Conservation (phyloP, 1,140 invertebrate species). For the Polypedilum pembai region DNA sequence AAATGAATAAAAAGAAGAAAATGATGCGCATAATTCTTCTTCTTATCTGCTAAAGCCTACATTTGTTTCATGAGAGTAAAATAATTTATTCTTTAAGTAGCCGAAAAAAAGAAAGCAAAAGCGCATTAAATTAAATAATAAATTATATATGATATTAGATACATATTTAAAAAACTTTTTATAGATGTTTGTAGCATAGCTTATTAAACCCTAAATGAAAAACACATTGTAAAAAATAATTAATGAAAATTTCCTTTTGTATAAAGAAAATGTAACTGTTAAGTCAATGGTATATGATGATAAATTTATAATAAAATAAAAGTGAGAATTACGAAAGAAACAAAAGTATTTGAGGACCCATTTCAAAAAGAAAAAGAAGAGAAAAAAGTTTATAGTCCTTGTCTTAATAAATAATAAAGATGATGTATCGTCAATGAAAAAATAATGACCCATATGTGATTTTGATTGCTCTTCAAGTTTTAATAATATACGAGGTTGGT, state of each 20-base stretch:
- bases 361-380: background rate
- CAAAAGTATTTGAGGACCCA: slow-evolving; percentile 2
- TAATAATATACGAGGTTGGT: too few species aligned
- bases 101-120: too few species aligned
- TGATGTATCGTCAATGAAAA: slow-evolving; percentile 10
- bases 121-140: too few species aligned
- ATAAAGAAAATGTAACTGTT: background rate
- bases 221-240: background rate
- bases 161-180: background rate
- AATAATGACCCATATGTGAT: background rate
- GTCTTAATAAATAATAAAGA: slow-evolving; percentile 12
- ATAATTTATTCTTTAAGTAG: too few species aligned
- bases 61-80: too few species aligned
- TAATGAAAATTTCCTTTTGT: slow-evolving; percentile 13
- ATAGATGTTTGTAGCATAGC: slow-evolving; percentile 5
- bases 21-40: too few species aligned
- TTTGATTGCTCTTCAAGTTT: background rate
- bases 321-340: background rate
- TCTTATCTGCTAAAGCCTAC: too few species aligned
- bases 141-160: too few species aligned
- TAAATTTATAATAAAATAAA: background rate
- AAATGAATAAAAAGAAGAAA: too few species aligned
- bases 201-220: background rate
- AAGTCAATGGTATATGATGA: background rate
- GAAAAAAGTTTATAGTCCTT: background rate